Base-by-base conservation (phyloP, 2,888 invertebrate genomes). In the Frankliniella fusca region DNA sequence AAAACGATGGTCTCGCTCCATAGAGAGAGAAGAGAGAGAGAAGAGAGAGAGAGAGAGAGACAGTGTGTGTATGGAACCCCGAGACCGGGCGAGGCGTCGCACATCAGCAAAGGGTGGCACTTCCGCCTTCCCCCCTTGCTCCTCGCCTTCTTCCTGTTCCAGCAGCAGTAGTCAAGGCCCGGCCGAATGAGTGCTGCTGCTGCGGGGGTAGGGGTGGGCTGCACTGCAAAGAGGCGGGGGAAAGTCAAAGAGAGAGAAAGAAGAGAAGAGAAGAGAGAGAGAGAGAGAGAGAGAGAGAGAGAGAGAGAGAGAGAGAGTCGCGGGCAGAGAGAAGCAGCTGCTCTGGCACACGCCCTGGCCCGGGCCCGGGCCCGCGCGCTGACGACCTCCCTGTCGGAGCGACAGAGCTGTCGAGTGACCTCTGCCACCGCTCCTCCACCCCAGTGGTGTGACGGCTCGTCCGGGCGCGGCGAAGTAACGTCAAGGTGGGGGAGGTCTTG, bases 131-230 rank as follows among this genome's bases (percentile, higher is more conserved):
- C 61, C 61, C 27, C 70, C 70, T 70, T 11, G n/a, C 70, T 12
- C 27, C 27, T 12, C 70, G 8, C 27, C 27, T 27, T 76, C 70
- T 76, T 76, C 70, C 70, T 76, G 70, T 27, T 27, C 12, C 27
- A 27, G 27, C 70, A 76, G 70, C 27, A 27, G n/a, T 23, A 23
- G 27, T 23, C 23, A 27, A 23, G 70, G 11, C 10, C 70, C 12
- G 11, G 70, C 23, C 70, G 70, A 70, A 70, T 61, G 27, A 76
- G 70, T 76, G 70, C 70, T 76, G 70, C 70, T 23, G 54, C 5
- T 54, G 54, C 15, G n/a, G n/a, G n/a, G n/a, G n/a, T 38, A 38
- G 38, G 38, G 38, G 38, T 38, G 38, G 38, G 38, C 3, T 38
- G 5, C 38, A 38, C 38, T 38, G 54, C 54, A 54, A 12, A 2